phyloP scores from a whole-genome alignment of 2,113 vertebrate species.

The Prinia subflava region DNA sequence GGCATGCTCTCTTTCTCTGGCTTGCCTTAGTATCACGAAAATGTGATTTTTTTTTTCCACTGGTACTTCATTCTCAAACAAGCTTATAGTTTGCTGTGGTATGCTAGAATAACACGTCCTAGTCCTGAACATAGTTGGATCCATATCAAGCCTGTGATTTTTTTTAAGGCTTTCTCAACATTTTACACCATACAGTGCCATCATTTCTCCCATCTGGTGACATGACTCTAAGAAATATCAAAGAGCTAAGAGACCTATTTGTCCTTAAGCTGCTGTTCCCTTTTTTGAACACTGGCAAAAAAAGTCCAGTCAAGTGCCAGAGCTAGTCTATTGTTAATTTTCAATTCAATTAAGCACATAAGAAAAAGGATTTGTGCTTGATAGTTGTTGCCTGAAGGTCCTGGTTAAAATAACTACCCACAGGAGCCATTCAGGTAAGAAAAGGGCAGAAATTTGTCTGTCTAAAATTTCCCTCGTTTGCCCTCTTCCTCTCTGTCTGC shows the following conservation, averaged over 20 bases:
- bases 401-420: not conserved
- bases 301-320: slow-evolving; percentile 1
- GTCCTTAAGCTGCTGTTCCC: slow-evolving; percentile 26
- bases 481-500: not conserved
- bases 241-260: slow-evolving; percentile 21
- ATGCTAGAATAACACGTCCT: not conserved
- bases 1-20: not conserved
- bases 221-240: not conserved
- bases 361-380: not conserved
- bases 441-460: not conserved
- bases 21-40: not conserved
- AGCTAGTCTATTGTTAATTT: slow-evolving; percentile 10
- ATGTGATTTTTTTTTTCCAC: not conserved
- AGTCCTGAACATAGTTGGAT: not conserved
- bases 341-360: not conserved
- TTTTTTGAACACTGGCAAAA: slow-evolving; percentile 27
- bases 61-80: not conserved
- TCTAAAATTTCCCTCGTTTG: not conserved
- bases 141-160: not conserved
- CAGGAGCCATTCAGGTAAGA: not conserved
- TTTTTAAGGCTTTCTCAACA: not conserved
- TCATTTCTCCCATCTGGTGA: slow-evolving; percentile 10
- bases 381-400: not conserved
- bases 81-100: not conserved
- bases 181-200: not conserved